A percentile compares a stretch with the other conserved stretches of the same genome.
These are phyloP conservation scores for Quadroppia sp. DNA, from an alignment of 2,888 invertebrate genomes.

Conservation along the genomic window DNA sequence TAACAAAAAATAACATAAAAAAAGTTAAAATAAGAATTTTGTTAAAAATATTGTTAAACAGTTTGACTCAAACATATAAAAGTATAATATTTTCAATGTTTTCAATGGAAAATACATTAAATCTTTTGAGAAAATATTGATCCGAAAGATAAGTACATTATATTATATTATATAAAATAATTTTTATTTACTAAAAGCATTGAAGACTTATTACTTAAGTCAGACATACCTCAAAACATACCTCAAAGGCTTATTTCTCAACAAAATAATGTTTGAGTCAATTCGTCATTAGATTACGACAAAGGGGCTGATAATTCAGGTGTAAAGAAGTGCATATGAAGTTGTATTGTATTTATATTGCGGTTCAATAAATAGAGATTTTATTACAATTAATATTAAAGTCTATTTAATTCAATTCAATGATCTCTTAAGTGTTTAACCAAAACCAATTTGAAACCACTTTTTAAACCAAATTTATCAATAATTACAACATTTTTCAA, in stretches of 20 bases:
- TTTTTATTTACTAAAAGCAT: background rate
- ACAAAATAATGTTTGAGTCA: background rate
- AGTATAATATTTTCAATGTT: too few relatives aligned
- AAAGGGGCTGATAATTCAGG: slow-evolving; percentile 10
- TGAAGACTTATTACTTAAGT: background rate
- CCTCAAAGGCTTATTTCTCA: too few relatives aligned
- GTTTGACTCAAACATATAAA: background rate
- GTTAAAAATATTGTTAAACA: background rate
- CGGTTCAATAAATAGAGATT: background rate
- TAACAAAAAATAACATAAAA: too few relatives aligned
- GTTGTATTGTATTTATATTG: background rate
- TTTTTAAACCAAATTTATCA: too few relatives aligned
- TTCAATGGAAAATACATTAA: too few relatives aligned
- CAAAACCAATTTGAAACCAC: background rate
- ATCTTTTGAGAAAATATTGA: too few relatives aligned
- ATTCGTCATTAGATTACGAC: background rate
- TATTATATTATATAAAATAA: background rate
- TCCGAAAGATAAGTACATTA: too few relatives aligned
- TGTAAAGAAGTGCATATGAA: slow-evolving; percentile 2
- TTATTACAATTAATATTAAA: slow-evolving; percentile 17
- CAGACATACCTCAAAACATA: background rate
- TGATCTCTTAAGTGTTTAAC: background rate
- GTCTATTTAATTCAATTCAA: slow-evolving; percentile 12
- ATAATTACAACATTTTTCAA: too few relatives aligned
- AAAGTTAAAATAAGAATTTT: too few relatives aligned